phyloP scores from a whole-genome alignment of 2,888 invertebrate species.

The Shargacucullia verbasci region DNA sequence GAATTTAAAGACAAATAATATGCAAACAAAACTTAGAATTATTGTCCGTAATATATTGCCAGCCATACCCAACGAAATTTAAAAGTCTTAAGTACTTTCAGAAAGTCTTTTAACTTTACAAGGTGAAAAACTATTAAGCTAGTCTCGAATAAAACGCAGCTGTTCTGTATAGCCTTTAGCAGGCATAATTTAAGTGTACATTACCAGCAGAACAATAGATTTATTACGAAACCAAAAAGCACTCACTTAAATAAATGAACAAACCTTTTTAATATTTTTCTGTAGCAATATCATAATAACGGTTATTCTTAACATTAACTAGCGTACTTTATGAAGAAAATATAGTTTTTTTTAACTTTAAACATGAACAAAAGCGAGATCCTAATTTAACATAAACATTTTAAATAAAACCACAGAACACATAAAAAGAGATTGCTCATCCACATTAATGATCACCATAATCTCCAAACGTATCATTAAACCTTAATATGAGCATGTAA shows the following conservation, averaged over 20 bases:
- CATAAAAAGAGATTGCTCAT: constrained; percentile 58
- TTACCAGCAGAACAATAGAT: constrained; percentile 13
- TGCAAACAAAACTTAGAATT: constrained; percentile 29
- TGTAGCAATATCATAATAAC: neutral
- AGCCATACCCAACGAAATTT: constrained; percentile 27
- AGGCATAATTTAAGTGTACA: constrained; percentile 35
- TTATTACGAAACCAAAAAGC: constrained; percentile 26
- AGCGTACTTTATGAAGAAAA: neutral
- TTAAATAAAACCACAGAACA: constrained; percentile 43
- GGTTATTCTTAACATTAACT: neutral
- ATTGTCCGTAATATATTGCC: constrained; percentile 27
- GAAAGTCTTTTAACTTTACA: constrained; percentile 43
- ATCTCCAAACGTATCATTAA: constrained; percentile 55
- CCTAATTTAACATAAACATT: constrained; percentile 39
- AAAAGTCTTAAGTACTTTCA: constrained; percentile 28
- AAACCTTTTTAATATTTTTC: constrained; percentile 4
- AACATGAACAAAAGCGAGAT: constrained; percentile 7
- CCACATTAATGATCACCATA: constrained; percentile 53
- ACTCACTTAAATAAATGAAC: constrained; percentile 24
- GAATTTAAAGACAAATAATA: too few relatives aligned
- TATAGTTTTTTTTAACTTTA: constrained; percentile 5
- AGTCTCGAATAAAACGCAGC: constrained; percentile 43
- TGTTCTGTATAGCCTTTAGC: constrained; percentile 30
- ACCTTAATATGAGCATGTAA: constrained; percentile 57
- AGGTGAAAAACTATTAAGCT: constrained; percentile 49